A percentile compares a stretch with the other conserved stretches of the same genome.
Evolutionary conservation across 2,113 vertebrate species (phyloP).

Genomic region (Anarrhichthys ocellatus): DNA sequence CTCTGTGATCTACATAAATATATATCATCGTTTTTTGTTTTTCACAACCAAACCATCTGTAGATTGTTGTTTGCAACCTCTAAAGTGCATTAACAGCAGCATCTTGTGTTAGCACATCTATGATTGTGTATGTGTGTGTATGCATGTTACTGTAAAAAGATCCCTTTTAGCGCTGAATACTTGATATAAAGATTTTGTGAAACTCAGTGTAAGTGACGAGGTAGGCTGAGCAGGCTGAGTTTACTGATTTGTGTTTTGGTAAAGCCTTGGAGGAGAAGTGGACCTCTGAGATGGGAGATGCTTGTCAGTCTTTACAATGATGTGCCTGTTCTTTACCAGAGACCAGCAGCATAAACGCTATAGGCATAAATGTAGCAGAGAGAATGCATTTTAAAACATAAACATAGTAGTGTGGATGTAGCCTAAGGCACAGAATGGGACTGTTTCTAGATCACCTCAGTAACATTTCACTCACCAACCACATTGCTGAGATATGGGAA

Average conservation of each 20-base stretch:
- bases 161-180: not conserved
- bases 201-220: not conserved
- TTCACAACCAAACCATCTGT: not conserved
- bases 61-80: not conserved
- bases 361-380: no score
- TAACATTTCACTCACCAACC: no score
- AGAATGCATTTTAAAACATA: no score
- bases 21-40: not conserved
- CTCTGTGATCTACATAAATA: not conserved
- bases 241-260: not conserved
- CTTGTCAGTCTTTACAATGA: constrained; percentile 43
- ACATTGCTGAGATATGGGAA: not conserved
- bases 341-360: no score
- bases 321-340: constrained; percentile 32
- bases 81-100: not conserved
- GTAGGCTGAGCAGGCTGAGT: not conserved
- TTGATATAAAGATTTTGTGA: not conserved
- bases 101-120: not conserved
- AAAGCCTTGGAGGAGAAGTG: not conserved
- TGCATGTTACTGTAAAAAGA: not conserved
- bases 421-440: not conserved
- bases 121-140: not conserved
- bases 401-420: not conserved
- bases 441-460: not conserved
- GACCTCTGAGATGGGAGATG: constrained; percentile 11